Percentiles rank a stretch among this genome's conserved stretches.
Evolutionary conservation across 2,888 invertebrate species (phyloP).

Genomic region (Drosophila dives): DNA sequence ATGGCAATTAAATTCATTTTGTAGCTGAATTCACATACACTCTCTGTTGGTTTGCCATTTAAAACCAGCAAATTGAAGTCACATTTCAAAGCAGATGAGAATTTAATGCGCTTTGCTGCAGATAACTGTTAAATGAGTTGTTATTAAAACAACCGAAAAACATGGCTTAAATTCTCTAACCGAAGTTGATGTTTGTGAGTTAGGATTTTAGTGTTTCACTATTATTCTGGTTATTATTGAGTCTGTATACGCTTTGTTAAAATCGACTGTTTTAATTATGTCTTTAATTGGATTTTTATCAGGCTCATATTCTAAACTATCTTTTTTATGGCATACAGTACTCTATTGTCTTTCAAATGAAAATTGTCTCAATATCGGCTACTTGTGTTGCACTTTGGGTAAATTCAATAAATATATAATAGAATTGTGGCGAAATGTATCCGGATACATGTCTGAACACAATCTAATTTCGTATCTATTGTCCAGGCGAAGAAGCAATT

Average conservation of each 20-base stretch:
- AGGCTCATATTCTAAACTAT: not conserved
- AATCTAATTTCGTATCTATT: conserved; percentile 67
- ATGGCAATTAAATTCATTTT: not conserved
- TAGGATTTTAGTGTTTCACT: not conserved
- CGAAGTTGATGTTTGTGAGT: not conserved
- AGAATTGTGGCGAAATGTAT: conserved; percentile 34
- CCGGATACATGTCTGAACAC: conserved; percentile 17
- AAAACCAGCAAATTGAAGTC: not conserved
- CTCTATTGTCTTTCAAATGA: not conserved
- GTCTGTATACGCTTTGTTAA: not conserved
- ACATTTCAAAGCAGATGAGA: not conserved
- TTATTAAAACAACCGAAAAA: not conserved
- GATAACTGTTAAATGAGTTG: not conserved
- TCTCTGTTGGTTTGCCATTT: not conserved
- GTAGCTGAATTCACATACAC: not conserved
- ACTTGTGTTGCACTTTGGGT: conserved; percentile 11
- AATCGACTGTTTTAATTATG: not conserved
- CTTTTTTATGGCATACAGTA: not conserved
- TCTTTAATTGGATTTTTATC: not conserved
- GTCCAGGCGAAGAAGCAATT: conserved; percentile 45
- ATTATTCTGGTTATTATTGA: too few species aligned
- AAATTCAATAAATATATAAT: conserved; percentile 39
- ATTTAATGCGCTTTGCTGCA: not conserved
- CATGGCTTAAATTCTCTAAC: not conserved
- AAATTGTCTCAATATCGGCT: not conserved